Conservation (phyloP, 2,888 invertebrate species). For the Tachina lurida region DNA sequence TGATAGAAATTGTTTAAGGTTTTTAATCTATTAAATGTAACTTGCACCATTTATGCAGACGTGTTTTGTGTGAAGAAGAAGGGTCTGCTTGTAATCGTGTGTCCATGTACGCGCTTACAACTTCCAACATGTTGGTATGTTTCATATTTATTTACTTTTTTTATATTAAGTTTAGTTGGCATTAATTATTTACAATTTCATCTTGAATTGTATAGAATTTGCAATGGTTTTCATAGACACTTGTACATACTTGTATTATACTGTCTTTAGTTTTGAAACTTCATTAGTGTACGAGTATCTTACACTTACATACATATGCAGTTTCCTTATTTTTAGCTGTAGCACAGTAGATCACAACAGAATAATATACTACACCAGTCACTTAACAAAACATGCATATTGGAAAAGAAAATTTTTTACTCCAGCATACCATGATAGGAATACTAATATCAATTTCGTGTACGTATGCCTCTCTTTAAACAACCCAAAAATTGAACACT, state of each 20-base stretch:
- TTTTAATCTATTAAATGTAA: slow-evolving; percentile 69
- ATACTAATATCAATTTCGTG: no score
- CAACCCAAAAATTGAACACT: no score
- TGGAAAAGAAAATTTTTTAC: no score
- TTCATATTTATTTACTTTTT: background rate
- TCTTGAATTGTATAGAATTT: slow-evolving; percentile 73
- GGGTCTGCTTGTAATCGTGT: slow-evolving; percentile 26
- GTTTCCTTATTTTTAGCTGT: background rate
- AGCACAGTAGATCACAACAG: background rate
- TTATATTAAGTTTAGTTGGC: slow-evolving; percentile 57
- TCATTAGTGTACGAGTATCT: background rate
- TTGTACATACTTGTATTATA: background rate
- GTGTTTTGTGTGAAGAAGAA: slow-evolving; percentile 9
- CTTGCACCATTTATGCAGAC: background rate
- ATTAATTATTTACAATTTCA: slow-evolving; percentile 75
- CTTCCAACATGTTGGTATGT: slow-evolving; percentile 10
- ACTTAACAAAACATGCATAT: no score
- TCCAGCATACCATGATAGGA: no score
- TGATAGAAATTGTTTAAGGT: slow-evolving; percentile 56
- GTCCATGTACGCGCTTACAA: slow-evolving; percentile 39
- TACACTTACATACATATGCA: no score
- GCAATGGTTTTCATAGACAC: slow-evolving; percentile 65
- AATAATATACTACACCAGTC: no score
- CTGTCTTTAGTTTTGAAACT: background rate
- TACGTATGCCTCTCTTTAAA: no score